Evolutionary conservation across 2,113 vertebrate genomes (phyloP).

Genomic region (Peromyscus leucopus): DNA sequence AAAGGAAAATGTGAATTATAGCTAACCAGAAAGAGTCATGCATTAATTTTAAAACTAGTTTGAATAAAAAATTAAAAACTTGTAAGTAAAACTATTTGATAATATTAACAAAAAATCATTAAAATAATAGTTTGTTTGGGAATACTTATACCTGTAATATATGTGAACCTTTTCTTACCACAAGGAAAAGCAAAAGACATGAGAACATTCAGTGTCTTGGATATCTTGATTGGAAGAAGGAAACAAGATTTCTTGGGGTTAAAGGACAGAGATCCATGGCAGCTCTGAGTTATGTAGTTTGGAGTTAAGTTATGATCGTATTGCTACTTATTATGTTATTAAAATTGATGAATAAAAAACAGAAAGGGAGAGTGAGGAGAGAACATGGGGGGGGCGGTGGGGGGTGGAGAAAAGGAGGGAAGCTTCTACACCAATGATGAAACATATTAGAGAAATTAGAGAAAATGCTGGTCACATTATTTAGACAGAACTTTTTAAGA

Average conservation of each 20-base stretch:
- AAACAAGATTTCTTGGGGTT: not conserved
- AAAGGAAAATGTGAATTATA: not conserved
- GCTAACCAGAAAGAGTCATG: not conserved
- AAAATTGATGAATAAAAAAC: not conserved
- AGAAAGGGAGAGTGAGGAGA: not conserved
- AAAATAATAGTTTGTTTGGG: not conserved
- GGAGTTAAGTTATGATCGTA: not conserved
- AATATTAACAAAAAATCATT: not conserved
- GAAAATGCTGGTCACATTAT: not conserved
- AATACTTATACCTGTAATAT: not conserved
- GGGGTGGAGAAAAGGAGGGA: fast-evolving
- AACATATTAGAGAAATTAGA: not conserved
- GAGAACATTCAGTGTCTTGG: not conserved
- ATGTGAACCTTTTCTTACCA: not conserved
- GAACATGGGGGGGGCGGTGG: not conserved
- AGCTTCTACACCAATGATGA: not conserved
- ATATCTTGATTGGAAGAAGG: not conserved
- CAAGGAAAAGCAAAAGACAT: not conserved
- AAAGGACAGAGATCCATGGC: not conserved
- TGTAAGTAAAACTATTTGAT: not conserved
- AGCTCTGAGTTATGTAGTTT: not conserved
- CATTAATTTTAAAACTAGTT: not conserved
- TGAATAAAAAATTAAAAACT: not conserved
- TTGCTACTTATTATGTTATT: conserved; percentile 6
- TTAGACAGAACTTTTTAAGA: not conserved